Base-by-base conservation (phyloP, 2,888 invertebrate species). In the Polia nebulosa region DNA sequence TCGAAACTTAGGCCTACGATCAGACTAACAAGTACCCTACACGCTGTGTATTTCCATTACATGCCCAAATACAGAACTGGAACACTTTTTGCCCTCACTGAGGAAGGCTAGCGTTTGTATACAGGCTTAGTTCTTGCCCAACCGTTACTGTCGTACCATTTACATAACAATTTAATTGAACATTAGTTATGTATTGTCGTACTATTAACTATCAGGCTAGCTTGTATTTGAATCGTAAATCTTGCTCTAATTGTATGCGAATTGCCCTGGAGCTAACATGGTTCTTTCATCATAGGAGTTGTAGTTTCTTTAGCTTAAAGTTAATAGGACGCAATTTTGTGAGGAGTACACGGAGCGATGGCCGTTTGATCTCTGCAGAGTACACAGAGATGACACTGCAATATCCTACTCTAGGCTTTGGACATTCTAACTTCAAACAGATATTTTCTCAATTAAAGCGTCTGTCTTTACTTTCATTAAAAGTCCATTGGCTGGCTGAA, bases 131-230 rank as follows among this genome's bases (percentile, higher is more conserved):
- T 41, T 60, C 63, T 76, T 76, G 60, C 80, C 39, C 75, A 79
- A 79, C 65, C 7, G 34, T 45, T 39, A 45, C 51, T 9, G 39
- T 11, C 9, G 36, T 3, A 53, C 41, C 36, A 65, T 75, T 79
- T 76, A 68, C 76, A 80, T 80, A 80, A 67, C 76, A 56, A 61
- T 76, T 80, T 75, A 80, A 80, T 76, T 76, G 76, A 63, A 76
- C 62, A 74, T 79, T 76, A 62, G 76, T 76, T 68, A 76, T 76
- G 62, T 76, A 67, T 74, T 76, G 76, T 76, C 65, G 44, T 73
- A 32, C 77, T 71, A 52, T 62, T 70, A 63, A 47, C 55, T 53
- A 75, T 57, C 47, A 25, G 17, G 56, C 64, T 32, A 36, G 62
- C 66, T 78, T 44, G 66, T 72, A 39, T 63, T 61, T 44, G 32